Percentiles rank a stretch among this genome's conserved stretches.
Evolutionary conservation across 2,888 invertebrate genomes (phyloP).

Genomic region (Rhagium mordax): DNA sequence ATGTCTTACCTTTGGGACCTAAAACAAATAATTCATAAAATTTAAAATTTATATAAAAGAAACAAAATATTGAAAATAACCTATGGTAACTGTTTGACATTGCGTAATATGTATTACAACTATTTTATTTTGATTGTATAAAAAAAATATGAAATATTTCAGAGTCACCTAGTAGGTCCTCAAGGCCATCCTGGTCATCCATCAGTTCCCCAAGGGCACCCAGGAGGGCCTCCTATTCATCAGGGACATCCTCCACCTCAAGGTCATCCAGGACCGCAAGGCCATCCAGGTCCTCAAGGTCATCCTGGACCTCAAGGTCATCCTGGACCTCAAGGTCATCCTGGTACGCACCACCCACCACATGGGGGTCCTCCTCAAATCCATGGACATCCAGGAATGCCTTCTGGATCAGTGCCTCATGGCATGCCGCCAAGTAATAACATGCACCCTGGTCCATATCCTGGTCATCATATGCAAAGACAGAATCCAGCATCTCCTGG

Average conservation of each 20-base stretch:
- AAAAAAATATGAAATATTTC: background rate
- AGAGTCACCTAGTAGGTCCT: background rate
- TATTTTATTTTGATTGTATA: background rate
- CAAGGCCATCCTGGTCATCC: background rate
- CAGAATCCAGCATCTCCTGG: slow-evolving; percentile 36
- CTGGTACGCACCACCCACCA: slow-evolving; percentile 39
- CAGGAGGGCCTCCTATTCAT: slow-evolving; percentile 3
- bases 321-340: slow-evolving; percentile 41
- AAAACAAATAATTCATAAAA: no score
- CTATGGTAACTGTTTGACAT: no score
- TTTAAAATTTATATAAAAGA: no score
- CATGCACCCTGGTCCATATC: slow-evolving; percentile 55
- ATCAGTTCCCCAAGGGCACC: background rate
- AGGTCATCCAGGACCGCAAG: slow-evolving; percentile 27
- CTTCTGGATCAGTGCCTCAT: slow-evolving; percentile 48
- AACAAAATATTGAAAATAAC: no score
- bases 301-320: slow-evolving; percentile 56
- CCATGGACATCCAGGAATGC: slow-evolving; percentile 43
- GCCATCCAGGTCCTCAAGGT: slow-evolving; percentile 54
- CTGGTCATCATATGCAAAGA: slow-evolving; percentile 51
- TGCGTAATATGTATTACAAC: background rate
- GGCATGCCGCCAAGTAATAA: slow-evolving; percentile 30
- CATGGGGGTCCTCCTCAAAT: slow-evolving; percentile 64
- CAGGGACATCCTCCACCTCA: slow-evolving; percentile 15
- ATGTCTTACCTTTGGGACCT: no score